Conservation (phyloP, 2,797 vertebrate genomes). For the Sebastes aleutianus region DNA sequence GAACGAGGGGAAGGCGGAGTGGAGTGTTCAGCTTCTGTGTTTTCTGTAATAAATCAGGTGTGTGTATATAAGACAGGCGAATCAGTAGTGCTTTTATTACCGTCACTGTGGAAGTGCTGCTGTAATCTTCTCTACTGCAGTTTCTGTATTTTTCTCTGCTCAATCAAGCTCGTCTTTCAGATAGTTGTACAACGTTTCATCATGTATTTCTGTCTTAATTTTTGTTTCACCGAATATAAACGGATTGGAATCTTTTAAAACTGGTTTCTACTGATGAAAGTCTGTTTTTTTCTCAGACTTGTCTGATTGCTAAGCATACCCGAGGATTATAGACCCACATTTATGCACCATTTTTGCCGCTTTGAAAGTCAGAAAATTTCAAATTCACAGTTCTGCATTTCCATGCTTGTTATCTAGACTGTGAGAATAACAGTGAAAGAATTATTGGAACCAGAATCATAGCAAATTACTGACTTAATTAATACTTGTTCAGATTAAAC, state of each 20-base stretch:
- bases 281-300: neutral
- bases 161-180: neutral
- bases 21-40: neutral
- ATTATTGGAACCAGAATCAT: neutral
- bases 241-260: neutral
- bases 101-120: neutral
- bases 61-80: neutral
- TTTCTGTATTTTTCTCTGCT: neutral
- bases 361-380: neutral
- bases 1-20: neutral
- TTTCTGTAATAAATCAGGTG: constrained; percentile 5
- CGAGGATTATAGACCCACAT: neutral
- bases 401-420: neutral
- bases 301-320: neutral
- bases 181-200: neutral
- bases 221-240: neutral
- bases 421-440: neutral
- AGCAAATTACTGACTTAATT: neutral
- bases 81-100: neutral
- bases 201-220: neutral
- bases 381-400: neutral
- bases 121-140: neutral
- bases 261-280: neutral
- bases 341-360: neutral
- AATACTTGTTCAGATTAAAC: neutral